Evolutionary conservation across 1,140 invertebrate species (phyloP).

Genomic region (Microplitis demolitor): DNA sequence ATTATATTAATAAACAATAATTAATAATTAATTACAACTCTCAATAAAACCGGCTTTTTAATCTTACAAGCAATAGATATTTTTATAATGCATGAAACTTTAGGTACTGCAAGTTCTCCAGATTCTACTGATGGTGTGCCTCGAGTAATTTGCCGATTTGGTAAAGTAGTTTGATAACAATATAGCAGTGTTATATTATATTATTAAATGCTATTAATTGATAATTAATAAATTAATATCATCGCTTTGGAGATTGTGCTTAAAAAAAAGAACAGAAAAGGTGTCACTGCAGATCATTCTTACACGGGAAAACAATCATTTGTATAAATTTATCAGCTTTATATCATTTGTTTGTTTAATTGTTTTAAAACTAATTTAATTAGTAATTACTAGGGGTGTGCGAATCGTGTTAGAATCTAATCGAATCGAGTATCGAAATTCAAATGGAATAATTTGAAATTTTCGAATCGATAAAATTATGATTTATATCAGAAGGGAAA

Average conservation of each 20-base stretch:
- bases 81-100: constrained; percentile 42
- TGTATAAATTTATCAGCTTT: background rate
- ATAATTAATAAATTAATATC: background rate
- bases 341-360: background rate
- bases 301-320: background rate
- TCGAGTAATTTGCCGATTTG: constrained; percentile 55
- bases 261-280: constrained; percentile 19
- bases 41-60: background rate
- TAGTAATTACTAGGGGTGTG: too few relatives aligned
- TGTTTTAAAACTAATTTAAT: background rate
- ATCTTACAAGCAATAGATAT: constrained; percentile 1
- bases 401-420: too few relatives aligned
- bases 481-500: too few relatives aligned
- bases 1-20: background rate
- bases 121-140: constrained; percentile 42
- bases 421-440: too few relatives aligned
- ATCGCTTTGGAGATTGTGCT: background rate
- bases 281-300: constrained; percentile 7
- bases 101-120: constrained; percentile 49
- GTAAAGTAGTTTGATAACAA: constrained; percentile 54
- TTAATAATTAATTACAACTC: background rate
- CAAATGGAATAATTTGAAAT: too few relatives aligned
- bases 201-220: constrained; percentile 19
- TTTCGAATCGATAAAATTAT: too few relatives aligned
- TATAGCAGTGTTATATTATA: constrained; percentile 14